These are phyloP conservation scores for Sebastes steindachneri DNA, from an alignment of 2,797 vertebrate species.

Conservation along the genomic window DNA sequence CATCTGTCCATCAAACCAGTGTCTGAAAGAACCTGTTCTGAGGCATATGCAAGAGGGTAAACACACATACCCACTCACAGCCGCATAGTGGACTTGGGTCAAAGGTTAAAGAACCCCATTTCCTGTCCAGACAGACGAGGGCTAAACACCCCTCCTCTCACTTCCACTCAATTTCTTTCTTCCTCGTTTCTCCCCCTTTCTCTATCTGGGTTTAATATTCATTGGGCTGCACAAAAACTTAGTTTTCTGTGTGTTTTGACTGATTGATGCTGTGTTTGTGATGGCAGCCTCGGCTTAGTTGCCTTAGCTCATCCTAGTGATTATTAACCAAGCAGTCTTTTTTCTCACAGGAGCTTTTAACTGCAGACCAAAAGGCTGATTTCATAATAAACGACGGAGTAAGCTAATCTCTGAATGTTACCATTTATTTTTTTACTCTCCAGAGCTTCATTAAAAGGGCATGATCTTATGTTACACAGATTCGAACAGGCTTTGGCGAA, in stretches of 20 bases:
- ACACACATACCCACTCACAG: conserved; percentile 38
- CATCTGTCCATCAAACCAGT: conserved; percentile 71
- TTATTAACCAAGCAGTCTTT: conserved; percentile 32
- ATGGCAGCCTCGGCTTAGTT: conserved; percentile 15
- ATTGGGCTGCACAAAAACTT: neutral
- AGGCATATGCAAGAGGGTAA: conserved; percentile 39
- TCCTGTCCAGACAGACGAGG: conserved; percentile 82
- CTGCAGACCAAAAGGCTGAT: conserved; percentile 33
- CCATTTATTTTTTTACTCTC: conserved; percentile 17
- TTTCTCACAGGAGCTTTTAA: conserved; percentile 47
- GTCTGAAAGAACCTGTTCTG: conserved; percentile 70
- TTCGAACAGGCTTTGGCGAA: conserved; percentile 58
- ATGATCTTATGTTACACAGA: conserved; percentile 53
- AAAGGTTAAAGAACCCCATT: conserved; percentile 75
- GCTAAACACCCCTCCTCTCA: conserved; percentile 46
- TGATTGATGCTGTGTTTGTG: conserved; percentile 57
- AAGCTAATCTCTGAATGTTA: conserved; percentile 36
- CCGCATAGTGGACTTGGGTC: conserved; percentile 53
- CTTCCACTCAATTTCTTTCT: conserved; percentile 38
- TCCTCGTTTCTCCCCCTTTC: neutral
- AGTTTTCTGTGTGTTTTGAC: neutral
- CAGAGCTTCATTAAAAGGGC: conserved; percentile 55
- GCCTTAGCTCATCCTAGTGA: conserved; percentile 48
- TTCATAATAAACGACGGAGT: conserved; percentile 37
- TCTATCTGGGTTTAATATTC: conserved; percentile 2